A percentile compares a stretch with the other conserved stretches of the same genome.
phyloP scores from a whole-genome alignment of 2,113 vertebrate species.

The Gallinago paraguaiae region DNA sequence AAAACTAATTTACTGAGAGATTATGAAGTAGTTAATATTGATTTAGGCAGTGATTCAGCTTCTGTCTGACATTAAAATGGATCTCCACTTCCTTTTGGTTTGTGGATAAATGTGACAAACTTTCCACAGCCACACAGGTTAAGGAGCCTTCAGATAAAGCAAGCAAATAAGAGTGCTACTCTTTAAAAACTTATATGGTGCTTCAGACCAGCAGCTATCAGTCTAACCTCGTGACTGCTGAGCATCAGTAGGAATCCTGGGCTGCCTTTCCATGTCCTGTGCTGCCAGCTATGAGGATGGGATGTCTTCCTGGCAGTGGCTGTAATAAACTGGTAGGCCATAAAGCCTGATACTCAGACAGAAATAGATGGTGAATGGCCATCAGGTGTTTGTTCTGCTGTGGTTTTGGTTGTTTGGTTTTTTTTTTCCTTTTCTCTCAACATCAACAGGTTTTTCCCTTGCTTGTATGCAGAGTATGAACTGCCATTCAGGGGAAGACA shows the following conservation, averaged over 20 bases:
- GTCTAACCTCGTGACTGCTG: neutral
- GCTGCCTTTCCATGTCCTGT: neutral
- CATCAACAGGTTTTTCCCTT: neutral
- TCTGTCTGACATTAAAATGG: neutral
- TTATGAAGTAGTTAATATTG: neutral
- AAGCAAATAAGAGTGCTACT: neutral
- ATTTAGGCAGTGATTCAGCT: conserved; percentile 1
- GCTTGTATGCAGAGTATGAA: neutral
- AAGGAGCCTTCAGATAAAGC: neutral
- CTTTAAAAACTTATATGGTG: neutral
- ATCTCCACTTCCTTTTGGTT: neutral
- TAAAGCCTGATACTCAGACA: neutral
- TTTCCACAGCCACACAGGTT: neutral
- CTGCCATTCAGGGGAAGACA: neutral
- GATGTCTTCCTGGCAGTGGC: neutral
- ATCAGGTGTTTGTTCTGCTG: neutral
- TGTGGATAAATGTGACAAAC: neutral
- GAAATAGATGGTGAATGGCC: neutral
- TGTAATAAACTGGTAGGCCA: neutral
- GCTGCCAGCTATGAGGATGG: neutral
- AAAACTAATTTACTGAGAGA: conserved; percentile 7
- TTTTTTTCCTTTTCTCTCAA: neutral
- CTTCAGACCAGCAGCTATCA: neutral
- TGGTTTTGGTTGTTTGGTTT: neutral
- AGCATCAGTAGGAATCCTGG: neutral